Base-by-base conservation (phyloP, 2,113 vertebrate genomes). In the Alosa alosa region DNA sequence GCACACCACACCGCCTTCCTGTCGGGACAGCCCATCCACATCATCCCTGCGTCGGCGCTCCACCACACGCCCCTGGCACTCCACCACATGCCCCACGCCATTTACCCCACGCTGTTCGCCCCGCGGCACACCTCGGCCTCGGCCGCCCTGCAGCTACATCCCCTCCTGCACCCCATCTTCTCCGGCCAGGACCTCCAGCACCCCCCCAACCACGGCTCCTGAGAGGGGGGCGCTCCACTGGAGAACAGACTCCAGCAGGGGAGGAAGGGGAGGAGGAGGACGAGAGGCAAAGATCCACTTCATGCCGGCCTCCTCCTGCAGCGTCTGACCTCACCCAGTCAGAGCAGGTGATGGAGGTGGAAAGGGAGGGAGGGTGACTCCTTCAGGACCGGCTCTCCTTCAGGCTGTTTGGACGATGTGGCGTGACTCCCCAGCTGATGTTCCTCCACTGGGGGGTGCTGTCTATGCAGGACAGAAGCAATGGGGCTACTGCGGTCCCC, bases 101-200 rank as follows among this genome's bases (percentile, higher is more conserved):
- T 99, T 18, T 99, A 99, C 86, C 98, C 98, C 0, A 98, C 98
- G 0, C 96, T 99, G 0, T 96, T 99, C 22, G 95, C 97, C 0
- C 97, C 96, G 0, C 94, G 98, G 11, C 96, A 96, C 0, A 93
- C 92, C 0, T 95, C 96, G 0, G 95, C 98, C 0, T 97, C 97
- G 0, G 97, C 98, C 1, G 98, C 98, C 3, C 94, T 99, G 25
- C 98, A 99, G 88, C 96, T 99, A 20, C 98, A 99, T 92, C 98
- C 98, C 1, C 92, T 99, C 13, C 96, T 99, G 83, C 98, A 99
- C 93, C 98, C 98, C 85, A 99, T 99, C 88, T 99, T 99, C 96
- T 99, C 98, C 96, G 98, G 98, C 88, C 98, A 99, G 94, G 98
- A 99, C 95, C 97, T 99, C 90, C 98, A 99, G 92, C 98, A 99